Evolutionary conservation across 1,140 invertebrate genomes (phyloP), one percentile per base, ranked within the genome.

Genomic region (Bombyx mori): DNA sequence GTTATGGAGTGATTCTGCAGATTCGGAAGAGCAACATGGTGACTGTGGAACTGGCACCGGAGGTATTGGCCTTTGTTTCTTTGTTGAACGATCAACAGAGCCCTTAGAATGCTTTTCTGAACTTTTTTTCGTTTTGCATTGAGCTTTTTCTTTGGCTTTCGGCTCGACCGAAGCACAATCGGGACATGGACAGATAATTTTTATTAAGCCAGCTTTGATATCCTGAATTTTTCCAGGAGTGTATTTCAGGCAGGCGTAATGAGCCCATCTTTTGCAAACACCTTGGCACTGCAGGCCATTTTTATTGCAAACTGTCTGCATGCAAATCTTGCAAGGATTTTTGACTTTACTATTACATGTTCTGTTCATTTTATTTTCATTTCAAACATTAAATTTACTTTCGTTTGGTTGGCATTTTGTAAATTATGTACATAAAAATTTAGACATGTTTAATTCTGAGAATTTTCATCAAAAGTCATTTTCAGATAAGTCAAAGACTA

Each of bases 311-410:
- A 80, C 79, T 6, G 52, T 18, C 22, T 71, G 22, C 6, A 68
- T 68, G 58, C 82, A 85, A 18, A 81, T 75, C 59, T 77, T 81
- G 52, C 82, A 85, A 35, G 76, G 71, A 53, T 82, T 83, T 64
- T 79, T 79, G 42, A 73, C 68, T 70, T 71, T 81, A 35, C 26
- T 35, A 3, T 46, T 46, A 56, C 71, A 73, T 57, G 68, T 71
- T 75, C 26, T 35, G 26, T 35, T 35, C 26, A 35, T 35, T 35
- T 35, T 35, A 35, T 35, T 35, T 35, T 35, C 2, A 2, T 35
- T 35, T 35, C 26, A 5, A 35, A 35, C 26, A 35, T 35, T 35
- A 35, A 35, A 35, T 35, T 35, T 35, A 35, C 26, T 35, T 35
- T 35, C 26, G 26, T 35, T 35, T 35, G 26, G 26, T 3, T 35